Conservation (phyloP, 2,888 invertebrate species). For the Hesperia comma region DNA sequence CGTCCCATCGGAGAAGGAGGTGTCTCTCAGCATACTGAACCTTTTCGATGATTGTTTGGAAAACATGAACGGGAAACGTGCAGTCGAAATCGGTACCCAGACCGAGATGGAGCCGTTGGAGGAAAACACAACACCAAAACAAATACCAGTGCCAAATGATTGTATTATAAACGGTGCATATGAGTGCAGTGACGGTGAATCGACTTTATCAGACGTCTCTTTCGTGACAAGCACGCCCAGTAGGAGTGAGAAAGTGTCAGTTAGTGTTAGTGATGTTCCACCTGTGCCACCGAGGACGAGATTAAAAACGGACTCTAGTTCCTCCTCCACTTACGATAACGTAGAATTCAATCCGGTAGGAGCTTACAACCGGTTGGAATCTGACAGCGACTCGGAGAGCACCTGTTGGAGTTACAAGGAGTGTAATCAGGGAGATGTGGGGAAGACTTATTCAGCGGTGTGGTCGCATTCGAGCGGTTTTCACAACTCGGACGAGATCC, state of each 20-base stretch:
- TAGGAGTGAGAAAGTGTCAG: conserved; percentile 51
- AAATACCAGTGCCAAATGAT: conserved; percentile 40
- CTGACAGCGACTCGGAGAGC: conserved; percentile 73
- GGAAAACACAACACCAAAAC: conserved; percentile 42
- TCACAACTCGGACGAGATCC: conserved; percentile 73
- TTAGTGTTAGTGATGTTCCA: conserved; percentile 46
- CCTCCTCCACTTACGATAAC: conserved; percentile 57
- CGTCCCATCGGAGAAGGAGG: conserved; percentile 59
- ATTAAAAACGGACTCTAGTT: conserved; percentile 58
- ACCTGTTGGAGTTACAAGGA: conserved; percentile 80
- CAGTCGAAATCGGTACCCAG: conserved; percentile 41
- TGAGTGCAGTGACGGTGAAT: conserved; percentile 66
- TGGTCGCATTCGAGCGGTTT: conserved; percentile 79
- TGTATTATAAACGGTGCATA: conserved; percentile 48
- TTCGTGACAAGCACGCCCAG: conserved; percentile 69
- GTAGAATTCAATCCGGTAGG: conserved; percentile 52
- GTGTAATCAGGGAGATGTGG: conserved; percentile 60
- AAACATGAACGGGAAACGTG: conserved; percentile 54
- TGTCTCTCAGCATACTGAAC: conserved; percentile 74
- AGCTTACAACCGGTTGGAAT: conserved; percentile 43
- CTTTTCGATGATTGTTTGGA: conserved; percentile 79
- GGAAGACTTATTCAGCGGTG: conserved; percentile 67
- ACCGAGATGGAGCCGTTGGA: conserved; percentile 30
- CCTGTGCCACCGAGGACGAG: conserved; percentile 65
- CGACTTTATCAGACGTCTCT: conserved; percentile 61